Evolutionary conservation across 2,888 invertebrate species (phyloP), one percentile per base, ranked within the genome.

Genomic region (Cryptocheilus praepositus): DNA sequence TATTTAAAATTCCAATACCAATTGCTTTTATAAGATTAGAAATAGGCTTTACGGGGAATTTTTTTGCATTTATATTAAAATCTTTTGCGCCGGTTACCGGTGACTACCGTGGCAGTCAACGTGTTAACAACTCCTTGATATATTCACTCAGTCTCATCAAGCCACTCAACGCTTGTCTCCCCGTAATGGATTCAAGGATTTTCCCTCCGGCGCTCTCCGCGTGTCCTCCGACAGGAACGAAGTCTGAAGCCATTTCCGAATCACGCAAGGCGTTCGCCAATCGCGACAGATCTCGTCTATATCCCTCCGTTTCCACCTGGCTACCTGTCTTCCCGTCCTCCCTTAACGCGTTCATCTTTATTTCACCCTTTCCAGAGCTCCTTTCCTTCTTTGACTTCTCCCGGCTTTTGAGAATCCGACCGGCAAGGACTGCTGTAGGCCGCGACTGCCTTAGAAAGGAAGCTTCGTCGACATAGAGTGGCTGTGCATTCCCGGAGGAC

Each of bases 401-500:
- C 63, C 69, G 65, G 67, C 69, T 70, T 58, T 61, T 62, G 66
- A 64, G 54, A 70, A 76, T 64, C 71, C 36, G 13, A 36, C 3
- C 70, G 64, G 57, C 57, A 54, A 54, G 43, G 36, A 11, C 3
- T 5, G 55, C 68, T 73, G 67, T 64, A 63, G 66, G 25, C 44
- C 36, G 36, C 54, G 58, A 51, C 61, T 51, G 46, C 49, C 67
- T 70, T 71, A 69, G 76, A 76, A 45, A 49, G 70, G 68, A 65
- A 59, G 56, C 65, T 61, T 46, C 66, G 61, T 64, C 62, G 62
- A 22, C 61, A 67, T 69, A 76, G 78, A 80, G 71, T 73, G 71
- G 73, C 66, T 73, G 63, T 70, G 55, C 70, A 71, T 79, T 69
- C 81, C 74, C 76, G 61, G 67, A 67, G 74, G 78, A 67, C 62